Evolutionary conservation across 2,888 invertebrate species (phyloP).

Genomic region (Seladonia tumulorum): DNA sequence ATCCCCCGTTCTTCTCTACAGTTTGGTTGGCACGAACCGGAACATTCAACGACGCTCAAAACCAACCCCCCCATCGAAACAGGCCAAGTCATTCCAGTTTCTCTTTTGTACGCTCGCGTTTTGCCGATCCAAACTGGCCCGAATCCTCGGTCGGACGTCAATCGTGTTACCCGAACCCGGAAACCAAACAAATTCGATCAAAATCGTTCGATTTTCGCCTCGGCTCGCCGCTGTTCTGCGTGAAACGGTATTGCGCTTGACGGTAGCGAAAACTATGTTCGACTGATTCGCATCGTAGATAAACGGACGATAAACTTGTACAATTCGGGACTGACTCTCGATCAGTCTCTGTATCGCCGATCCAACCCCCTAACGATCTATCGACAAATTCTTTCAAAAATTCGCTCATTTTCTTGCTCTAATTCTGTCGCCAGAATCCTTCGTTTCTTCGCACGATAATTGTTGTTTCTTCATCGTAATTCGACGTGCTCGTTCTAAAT

Average conservation of each 20-base stretch:
- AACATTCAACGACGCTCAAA: not conserved
- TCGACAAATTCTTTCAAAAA: too few relatives aligned
- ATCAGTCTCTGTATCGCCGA: too few relatives aligned
- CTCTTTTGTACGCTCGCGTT: not conserved
- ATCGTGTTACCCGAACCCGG: constrained; percentile 3
- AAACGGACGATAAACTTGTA: too few relatives aligned
- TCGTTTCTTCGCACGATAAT: too few relatives aligned
- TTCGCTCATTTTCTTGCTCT: too few relatives aligned
- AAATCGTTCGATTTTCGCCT: not conserved
- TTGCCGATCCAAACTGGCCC: not conserved
- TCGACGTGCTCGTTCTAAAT: too few relatives aligned
- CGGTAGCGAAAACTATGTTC: not conserved
- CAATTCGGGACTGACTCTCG: too few relatives aligned
- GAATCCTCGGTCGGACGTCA: constrained; percentile 11
- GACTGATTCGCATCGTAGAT: not conserved
- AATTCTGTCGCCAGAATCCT: too few relatives aligned
- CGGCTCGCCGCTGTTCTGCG: constrained; percentile 1
- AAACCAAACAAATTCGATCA: not conserved
- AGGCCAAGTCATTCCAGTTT: not conserved
- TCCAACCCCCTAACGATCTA: too few relatives aligned
- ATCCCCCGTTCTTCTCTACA: not conserved
- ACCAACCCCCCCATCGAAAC: not conserved
- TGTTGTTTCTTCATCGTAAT: too few relatives aligned
- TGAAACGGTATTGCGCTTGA: not conserved
- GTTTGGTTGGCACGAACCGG: not conserved